Percentiles rank a stretch among this genome's conserved stretches.
These are phyloP conservation scores for Hypena proboscidalis DNA, from an alignment of 2,888 invertebrate genomes.

Conservation along the genomic window DNA sequence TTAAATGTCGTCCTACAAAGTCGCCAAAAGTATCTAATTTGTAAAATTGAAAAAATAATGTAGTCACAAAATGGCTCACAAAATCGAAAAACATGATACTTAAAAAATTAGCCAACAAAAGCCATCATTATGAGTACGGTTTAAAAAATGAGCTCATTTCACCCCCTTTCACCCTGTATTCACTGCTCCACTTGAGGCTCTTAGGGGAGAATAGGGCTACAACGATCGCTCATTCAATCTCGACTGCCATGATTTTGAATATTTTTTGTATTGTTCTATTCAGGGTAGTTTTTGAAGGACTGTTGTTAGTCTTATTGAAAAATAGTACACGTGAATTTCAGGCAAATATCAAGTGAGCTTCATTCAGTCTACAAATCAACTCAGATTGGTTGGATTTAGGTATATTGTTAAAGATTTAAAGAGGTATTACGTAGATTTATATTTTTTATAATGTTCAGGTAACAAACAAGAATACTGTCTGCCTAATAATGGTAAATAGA, in stretches of 20 bases:
- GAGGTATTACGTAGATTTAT: too few relatives aligned
- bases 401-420: too few relatives aligned
- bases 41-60: constrained; percentile 16
- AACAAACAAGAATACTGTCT: too few relatives aligned
- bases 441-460: too few relatives aligned
- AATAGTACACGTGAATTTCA: constrained; percentile 2
- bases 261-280: constrained; percentile 20
- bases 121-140: constrained; percentile 33
- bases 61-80: constrained; percentile 11
- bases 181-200: constrained; percentile 34
- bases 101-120: constrained; percentile 37
- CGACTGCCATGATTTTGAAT: constrained; percentile 23
- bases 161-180: constrained; percentile 36
- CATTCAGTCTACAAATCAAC: too few relatives aligned
- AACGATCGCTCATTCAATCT: constrained; percentile 10
- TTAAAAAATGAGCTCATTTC: constrained; percentile 38
- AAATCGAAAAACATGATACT: constrained; percentile 31
- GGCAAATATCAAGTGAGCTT: too few relatives aligned
- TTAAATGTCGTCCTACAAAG: too few relatives aligned
- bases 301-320: constrained; percentile 4
- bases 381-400: too few relatives aligned
- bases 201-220: constrained; percentile 17
- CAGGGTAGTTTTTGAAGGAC: constrained; percentile 12
- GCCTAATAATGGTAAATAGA: too few relatives aligned
- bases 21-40: too few relatives aligned